phyloP scores from a whole-genome alignment of 1,140 invertebrate species.

The Trichoplusia ni region DNA sequence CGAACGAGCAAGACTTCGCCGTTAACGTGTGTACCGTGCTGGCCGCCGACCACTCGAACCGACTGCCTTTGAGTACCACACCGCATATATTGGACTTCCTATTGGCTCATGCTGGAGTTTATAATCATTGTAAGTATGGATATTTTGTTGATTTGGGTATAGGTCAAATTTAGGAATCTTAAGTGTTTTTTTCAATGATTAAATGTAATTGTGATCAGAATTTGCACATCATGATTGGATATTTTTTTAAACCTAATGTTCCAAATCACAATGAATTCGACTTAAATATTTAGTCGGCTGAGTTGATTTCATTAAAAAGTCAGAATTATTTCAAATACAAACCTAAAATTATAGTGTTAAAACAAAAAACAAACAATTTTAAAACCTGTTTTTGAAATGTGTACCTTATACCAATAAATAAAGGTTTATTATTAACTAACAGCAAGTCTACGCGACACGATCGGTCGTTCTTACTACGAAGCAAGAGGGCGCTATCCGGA shows the following conservation, averaged over 20 bases:
- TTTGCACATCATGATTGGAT: too few species aligned
- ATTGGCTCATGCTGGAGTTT: conserved; percentile 96
- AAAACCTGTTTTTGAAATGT: too few species aligned
- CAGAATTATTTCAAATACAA: neutral
- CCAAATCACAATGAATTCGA: too few species aligned
- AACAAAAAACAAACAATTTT: too few species aligned
- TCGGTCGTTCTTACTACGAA: conserved; percentile 87
- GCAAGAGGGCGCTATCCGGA: conserved; percentile 88
- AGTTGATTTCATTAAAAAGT: neutral
- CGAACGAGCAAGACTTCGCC: conserved; percentile 99
- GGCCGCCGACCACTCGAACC: conserved; percentile 95
- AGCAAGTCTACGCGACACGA: conserved; percentile 87
- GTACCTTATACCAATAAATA: too few species aligned
- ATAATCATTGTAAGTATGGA: conserved; percentile 89
- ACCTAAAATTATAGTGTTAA: too few species aligned
- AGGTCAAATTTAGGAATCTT: too few species aligned
- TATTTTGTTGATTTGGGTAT: too few species aligned
- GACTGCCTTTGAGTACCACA: conserved; percentile 91
- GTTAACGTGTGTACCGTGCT: conserved; percentile 98
- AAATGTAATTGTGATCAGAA: neutral
- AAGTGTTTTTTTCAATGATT: neutral
- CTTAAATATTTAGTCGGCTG: too few species aligned
- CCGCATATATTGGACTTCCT: conserved; percentile 94
- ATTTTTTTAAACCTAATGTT: too few species aligned
- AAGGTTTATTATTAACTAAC: conserved; percentile 25